phyloP scores from a whole-genome alignment of 2,113 vertebrate species.

The Anser brachyrhynchus region DNA sequence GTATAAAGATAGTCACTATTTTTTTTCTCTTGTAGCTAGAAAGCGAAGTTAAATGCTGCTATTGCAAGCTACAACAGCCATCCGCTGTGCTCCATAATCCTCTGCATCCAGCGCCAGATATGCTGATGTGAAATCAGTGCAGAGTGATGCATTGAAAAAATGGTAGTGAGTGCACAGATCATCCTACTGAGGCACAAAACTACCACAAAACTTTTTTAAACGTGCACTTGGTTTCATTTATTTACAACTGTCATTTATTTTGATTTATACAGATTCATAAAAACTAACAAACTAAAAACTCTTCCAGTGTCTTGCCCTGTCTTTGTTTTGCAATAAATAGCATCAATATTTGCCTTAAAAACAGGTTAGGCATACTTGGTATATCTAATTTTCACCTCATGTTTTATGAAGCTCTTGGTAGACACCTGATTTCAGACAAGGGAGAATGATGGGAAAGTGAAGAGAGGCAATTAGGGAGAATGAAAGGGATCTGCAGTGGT shows the following conservation, averaged over 20 bases:
- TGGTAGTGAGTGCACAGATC: not conserved
- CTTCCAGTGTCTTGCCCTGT: not conserved
- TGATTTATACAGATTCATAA: not conserved
- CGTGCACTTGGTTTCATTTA: not conserved
- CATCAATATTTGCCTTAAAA: not conserved
- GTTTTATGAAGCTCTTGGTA: not conserved
- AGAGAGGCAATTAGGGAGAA: not conserved
- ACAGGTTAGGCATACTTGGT: not conserved
- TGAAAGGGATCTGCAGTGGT: not conserved
- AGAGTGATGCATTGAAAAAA: not conserved
- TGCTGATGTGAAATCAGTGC: not conserved
- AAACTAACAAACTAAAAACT: not conserved
- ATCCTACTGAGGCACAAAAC: not conserved
- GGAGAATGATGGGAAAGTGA: not conserved
- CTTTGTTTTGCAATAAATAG: not conserved
- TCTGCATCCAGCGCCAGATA: not conserved
- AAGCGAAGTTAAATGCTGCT: not conserved
- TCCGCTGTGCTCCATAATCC: accelerated
- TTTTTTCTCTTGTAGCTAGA: not conserved
- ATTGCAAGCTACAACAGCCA: not conserved
- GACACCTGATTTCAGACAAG: not conserved
- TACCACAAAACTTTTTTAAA: not conserved
- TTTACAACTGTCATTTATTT: not conserved
- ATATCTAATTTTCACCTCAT: not conserved
- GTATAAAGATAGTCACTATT: not conserved